Evolutionary conservation across 2,797 vertebrate species (phyloP).

Genomic region (Notoglanidium macrostoma): DNA sequence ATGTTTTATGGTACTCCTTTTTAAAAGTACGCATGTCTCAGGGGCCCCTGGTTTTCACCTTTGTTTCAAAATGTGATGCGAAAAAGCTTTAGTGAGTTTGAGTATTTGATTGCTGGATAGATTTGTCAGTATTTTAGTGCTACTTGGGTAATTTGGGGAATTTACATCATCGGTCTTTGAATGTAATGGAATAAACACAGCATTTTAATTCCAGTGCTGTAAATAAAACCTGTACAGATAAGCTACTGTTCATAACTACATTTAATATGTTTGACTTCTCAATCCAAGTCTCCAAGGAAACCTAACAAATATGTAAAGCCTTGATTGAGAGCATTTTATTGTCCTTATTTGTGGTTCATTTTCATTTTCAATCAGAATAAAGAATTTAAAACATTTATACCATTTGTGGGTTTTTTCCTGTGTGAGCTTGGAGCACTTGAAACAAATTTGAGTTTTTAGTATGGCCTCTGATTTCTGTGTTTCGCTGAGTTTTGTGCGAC

Average conservation of each 20-base stretch:
- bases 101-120: conserved; percentile 24
- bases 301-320: not conserved
- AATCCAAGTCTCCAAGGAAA: not conserved
- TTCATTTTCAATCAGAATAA: conserved; percentile 27
- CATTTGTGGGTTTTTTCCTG: not conserved
- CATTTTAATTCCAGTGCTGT: conserved; percentile 30
- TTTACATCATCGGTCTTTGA: conserved; percentile 28
- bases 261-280: not conserved
- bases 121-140: conserved; percentile 32
- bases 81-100: conserved; percentile 11
- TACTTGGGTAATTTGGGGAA: conserved; percentile 26
- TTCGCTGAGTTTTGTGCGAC: not conserved
- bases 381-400: not conserved
- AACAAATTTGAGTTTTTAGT: not conserved
- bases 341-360: not conserved
- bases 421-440: not conserved
- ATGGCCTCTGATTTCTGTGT: not conserved
- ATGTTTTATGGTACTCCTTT: conserved; percentile 33
- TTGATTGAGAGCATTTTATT: not conserved
- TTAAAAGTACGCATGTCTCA: conserved; percentile 45
- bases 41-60: conserved; percentile 21
- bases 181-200: conserved; percentile 30
- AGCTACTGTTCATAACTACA: conserved; percentile 35
- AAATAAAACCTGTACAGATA: conserved; percentile 33
- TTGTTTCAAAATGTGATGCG: conserved; percentile 14